These are phyloP conservation scores for Ectobius pallidus DNA, from an alignment of 2,888 invertebrate species.

Conservation along the genomic window DNA sequence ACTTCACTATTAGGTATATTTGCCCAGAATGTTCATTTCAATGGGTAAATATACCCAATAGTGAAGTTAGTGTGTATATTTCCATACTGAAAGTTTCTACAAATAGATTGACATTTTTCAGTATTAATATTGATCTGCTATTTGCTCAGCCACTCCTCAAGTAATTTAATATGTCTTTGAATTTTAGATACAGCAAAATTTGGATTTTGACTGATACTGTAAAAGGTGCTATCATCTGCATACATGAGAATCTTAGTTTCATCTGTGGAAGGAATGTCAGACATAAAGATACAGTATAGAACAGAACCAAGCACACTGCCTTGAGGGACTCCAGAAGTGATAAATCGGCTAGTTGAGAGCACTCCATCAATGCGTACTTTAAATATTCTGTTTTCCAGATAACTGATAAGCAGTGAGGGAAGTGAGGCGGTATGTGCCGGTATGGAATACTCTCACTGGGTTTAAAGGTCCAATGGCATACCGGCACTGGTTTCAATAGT, in stretches of 20 bases:
- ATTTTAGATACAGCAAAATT: not conserved
- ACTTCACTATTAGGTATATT: too few relatives aligned
- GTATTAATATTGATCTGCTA: not conserved
- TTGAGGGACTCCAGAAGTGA: not conserved
- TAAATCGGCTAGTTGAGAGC: not conserved
- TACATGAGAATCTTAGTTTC: not conserved
- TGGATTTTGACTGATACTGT: not conserved
- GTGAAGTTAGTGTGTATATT: too few relatives aligned
- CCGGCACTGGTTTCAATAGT: too few relatives aligned
- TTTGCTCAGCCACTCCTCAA: not conserved
- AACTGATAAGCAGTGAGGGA: too few relatives aligned
- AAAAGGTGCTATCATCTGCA: not conserved
- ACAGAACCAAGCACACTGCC: not conserved
- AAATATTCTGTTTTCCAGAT: too few relatives aligned
- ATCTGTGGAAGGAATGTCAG: too few relatives aligned
- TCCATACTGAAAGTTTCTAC: too few relatives aligned
- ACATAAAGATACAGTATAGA: not conserved
- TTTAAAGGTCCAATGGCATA: not conserved
- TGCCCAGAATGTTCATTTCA: too few relatives aligned
- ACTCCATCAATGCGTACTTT: too few relatives aligned
- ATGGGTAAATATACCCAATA: too few relatives aligned
- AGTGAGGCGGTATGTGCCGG: too few relatives aligned
- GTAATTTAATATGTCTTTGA: not conserved
- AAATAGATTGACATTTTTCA: not conserved
- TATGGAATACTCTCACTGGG: not conserved